These are phyloP conservation scores for Drosophila parabipectinata DNA, from an alignment of 1,140 invertebrate genomes.

Conservation along the genomic window DNA sequence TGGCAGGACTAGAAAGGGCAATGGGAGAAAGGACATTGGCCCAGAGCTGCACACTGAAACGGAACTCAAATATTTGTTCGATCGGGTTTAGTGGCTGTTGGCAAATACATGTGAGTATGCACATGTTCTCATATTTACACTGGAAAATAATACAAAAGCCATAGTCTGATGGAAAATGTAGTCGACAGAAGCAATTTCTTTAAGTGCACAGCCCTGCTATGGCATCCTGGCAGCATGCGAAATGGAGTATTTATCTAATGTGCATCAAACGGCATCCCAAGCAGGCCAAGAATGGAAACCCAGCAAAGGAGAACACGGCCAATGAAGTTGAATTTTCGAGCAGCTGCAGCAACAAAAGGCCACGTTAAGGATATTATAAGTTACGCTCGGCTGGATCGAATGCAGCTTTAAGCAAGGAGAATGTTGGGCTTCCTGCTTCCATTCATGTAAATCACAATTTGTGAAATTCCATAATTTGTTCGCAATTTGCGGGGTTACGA, in stretches of 20 bases:
- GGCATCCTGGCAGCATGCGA: conserved; percentile 49
- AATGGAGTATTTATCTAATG: conserved; percentile 70
- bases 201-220: conserved; percentile 25
- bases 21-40: conserved; percentile 21
- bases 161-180: background rate
- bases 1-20: conserved; percentile 14
- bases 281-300: conserved; percentile 24
- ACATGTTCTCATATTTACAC: conserved; percentile 11
- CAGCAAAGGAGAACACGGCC: conserved; percentile 19
- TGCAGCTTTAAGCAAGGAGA: conserved; percentile 21
- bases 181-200: background rate
- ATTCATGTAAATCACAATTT: conserved; percentile 40
- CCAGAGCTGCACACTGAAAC: conserved; percentile 60
- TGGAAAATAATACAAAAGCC: background rate
- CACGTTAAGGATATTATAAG: conserved; percentile 27
- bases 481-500: conserved; percentile 25
- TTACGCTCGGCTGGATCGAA: conserved; percentile 15
- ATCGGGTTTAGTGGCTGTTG: conserved; percentile 64
- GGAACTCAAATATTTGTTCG: conserved; percentile 73
- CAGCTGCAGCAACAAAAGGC: conserved; percentile 25
- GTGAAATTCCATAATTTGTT: conserved; percentile 50
- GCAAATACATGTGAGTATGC: conserved; percentile 36
- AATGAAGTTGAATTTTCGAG: conserved; percentile 21
- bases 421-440: conserved; percentile 20
- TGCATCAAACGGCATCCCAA: conserved; percentile 57